Percentiles rank a stretch among this genome's conserved stretches.
These are phyloP conservation scores for Apamea anceps DNA, from an alignment of 2,888 invertebrate genomes.

Conservation along the genomic window DNA sequence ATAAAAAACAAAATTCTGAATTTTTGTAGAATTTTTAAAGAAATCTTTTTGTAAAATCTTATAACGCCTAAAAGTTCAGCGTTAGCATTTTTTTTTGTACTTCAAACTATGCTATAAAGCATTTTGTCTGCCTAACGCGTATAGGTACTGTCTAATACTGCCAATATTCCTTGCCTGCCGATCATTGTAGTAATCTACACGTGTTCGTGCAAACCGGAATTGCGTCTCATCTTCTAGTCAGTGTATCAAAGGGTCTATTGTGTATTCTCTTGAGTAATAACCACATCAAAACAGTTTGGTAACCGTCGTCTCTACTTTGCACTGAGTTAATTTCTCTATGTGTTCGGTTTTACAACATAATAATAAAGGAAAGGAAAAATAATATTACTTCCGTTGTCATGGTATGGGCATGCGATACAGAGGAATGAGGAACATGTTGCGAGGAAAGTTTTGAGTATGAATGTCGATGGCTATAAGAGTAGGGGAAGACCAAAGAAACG, in stretches of 20 bases:
- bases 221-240: neutral
- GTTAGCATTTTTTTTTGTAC: neutral
- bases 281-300: neutral
- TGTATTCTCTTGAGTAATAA: neutral
- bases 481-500: no score
- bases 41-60: neutral
- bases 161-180: neutral
- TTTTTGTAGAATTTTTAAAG: neutral
- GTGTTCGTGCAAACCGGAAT: neutral
- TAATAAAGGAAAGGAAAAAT: no score
- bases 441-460: no score
- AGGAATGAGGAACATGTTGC: no score
- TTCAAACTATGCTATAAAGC: neutral
- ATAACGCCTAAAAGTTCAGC: neutral
- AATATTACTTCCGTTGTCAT: no score
- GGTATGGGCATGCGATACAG: no score
- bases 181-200: no score
- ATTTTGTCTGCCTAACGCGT: no score
- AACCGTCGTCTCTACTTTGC: neutral
- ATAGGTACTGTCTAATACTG: neutral
- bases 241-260: neutral
- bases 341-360: neutral
- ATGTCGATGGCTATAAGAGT: no score
- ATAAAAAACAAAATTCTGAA: neutral
- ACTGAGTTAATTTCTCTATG: constrained; percentile 6